These are phyloP conservation scores for Sarotherodon lohbergeri DNA, from an alignment of 2,113 vertebrate genomes.

Conservation along the genomic window DNA sequence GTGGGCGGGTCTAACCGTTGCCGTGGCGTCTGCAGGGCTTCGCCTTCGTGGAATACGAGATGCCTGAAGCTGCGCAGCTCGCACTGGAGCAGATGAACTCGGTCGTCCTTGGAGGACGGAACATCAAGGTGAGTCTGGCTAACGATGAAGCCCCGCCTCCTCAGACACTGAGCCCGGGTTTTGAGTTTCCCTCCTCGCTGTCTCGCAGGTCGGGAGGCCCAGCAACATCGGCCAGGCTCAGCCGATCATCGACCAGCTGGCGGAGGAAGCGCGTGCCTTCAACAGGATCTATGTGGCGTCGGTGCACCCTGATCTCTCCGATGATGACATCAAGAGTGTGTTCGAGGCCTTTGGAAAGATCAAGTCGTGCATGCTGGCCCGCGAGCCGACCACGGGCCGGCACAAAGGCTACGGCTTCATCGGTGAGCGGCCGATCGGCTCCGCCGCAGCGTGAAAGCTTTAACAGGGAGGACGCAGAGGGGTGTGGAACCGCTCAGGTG, in stretches of 20 bases:
- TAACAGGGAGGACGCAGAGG: not conserved
- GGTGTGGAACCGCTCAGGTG: not conserved
- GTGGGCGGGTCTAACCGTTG: not conserved
- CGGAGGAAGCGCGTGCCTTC: slow-evolving; percentile 89
- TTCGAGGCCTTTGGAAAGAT: slow-evolving; percentile 95
- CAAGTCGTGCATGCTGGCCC: slow-evolving; percentile 86
- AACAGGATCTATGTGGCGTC: slow-evolving; percentile 94
- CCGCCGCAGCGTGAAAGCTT: not conserved
- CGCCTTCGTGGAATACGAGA: slow-evolving; percentile 92
- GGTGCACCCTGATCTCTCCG: slow-evolving; percentile 89
- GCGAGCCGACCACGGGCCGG: slow-evolving; percentile 86
- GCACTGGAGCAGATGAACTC: slow-evolving; percentile 97
- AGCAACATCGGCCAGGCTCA: slow-evolving; percentile 95
- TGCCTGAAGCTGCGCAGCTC: slow-evolving; percentile 89
- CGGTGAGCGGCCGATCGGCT: slow-evolving; percentile 65
- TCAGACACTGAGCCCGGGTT: not conserved
- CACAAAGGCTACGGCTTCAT: slow-evolving; percentile 95
- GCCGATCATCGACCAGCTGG: slow-evolving; percentile 93
- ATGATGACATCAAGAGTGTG: slow-evolving; percentile 92
- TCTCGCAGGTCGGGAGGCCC: slow-evolving; percentile 85
- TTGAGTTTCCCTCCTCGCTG: not conserved
- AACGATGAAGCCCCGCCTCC: not conserved
- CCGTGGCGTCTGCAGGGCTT: slow-evolving; percentile 77
- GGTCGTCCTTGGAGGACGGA: slow-evolving; percentile 88
- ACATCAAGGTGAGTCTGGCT: slow-evolving; percentile 83